phyloP scores from a whole-genome alignment of 2,888 invertebrate species.

The Galerucella nymphaeae region DNA sequence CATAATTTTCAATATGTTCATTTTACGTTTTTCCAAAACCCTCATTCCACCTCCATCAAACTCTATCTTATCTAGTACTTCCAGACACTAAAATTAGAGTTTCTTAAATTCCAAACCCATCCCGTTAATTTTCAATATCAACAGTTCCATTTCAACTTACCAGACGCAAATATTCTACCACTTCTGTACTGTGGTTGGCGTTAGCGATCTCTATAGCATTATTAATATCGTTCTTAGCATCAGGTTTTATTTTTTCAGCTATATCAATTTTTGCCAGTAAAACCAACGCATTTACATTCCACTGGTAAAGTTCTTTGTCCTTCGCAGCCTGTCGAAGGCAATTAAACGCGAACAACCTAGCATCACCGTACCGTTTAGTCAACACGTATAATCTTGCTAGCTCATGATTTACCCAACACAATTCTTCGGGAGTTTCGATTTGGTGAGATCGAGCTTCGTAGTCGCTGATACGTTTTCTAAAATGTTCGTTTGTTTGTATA shows the following conservation, averaged over 20 bases:
- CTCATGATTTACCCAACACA: slow-evolving; percentile 66
- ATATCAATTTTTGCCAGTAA: slow-evolving; percentile 64
- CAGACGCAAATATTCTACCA: slow-evolving; percentile 57
- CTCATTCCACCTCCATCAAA: slow-evolving; percentile 61
- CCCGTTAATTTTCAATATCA: too few relatives aligned
- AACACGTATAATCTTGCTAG: slow-evolving; percentile 55
- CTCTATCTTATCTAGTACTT: slow-evolving; percentile 61
- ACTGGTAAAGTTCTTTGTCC: slow-evolving; percentile 55
- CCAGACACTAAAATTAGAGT: slow-evolving; percentile 55
- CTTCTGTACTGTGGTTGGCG: slow-evolving; percentile 57
- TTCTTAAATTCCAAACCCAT: too few relatives aligned
- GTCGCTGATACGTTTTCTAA: slow-evolving; percentile 55
- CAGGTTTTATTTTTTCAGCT: slow-evolving; percentile 64
- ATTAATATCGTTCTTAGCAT: slow-evolving; percentile 63
- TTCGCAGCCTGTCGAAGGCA: background rate
- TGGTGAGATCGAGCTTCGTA: slow-evolving; percentile 56
- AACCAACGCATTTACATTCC: slow-evolving; percentile 65
- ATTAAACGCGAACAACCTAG: background rate
- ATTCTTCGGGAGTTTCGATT: slow-evolving; percentile 60
- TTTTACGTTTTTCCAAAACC: slow-evolving; percentile 62
- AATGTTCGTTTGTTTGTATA: background rate
- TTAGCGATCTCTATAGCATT: slow-evolving; percentile 56
- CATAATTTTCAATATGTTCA: slow-evolving; percentile 64
- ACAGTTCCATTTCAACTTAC: slow-evolving; percentile 51
- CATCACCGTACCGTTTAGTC: background rate